Evolutionary conservation across 1,140 invertebrate species (phyloP).

Genomic region (Macrobrachium nipponense): DNA sequence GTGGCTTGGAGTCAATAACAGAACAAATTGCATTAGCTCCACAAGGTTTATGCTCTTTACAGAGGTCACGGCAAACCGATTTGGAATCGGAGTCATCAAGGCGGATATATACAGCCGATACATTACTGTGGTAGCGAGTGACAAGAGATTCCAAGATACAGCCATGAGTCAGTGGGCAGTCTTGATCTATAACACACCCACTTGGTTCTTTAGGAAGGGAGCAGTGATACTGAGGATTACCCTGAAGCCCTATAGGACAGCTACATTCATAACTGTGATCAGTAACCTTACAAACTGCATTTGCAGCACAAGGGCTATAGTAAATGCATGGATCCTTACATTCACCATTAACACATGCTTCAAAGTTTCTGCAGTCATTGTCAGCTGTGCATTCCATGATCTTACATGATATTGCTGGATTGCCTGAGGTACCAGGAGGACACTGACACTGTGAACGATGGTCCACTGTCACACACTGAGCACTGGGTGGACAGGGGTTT

Average conservation of each 20-base stretch:
- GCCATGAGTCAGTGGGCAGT: slow-evolving; percentile 60
- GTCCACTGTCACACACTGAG: slow-evolving; percentile 65
- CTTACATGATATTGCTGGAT: slow-evolving; percentile 64
- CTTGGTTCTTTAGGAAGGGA: slow-evolving; percentile 65
- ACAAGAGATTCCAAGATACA: slow-evolving; percentile 59
- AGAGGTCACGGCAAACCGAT: slow-evolving; percentile 63
- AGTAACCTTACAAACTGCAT: slow-evolving; percentile 63
- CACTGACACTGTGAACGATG: slow-evolving; percentile 66
- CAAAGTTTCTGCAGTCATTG: slow-evolving; percentile 80
- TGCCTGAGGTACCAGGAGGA: slow-evolving; percentile 65
- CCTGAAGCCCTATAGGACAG: slow-evolving; percentile 64
- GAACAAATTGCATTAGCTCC: slow-evolving; percentile 62
- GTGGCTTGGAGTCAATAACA: slow-evolving; percentile 61
- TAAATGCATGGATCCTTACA: slow-evolving; percentile 83
- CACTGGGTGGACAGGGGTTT: slow-evolving; percentile 67
- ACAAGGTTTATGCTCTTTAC: slow-evolving; percentile 62
- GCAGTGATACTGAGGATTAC: slow-evolving; percentile 65
- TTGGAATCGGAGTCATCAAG: slow-evolving; percentile 41
- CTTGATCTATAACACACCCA: slow-evolving; percentile 61
- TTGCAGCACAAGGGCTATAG: slow-evolving; percentile 65
- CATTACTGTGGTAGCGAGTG: slow-evolving; percentile 54
- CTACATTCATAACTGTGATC: slow-evolving; percentile 64
- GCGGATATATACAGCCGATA: slow-evolving; percentile 62
- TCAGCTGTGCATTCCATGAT: slow-evolving; percentile 79
- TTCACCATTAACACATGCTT: slow-evolving; percentile 79